Evolutionary conservation across 2,888 invertebrate species (phyloP), one percentile per base, ranked within the genome.

Genomic region (Habroteleia sp.): DNA sequence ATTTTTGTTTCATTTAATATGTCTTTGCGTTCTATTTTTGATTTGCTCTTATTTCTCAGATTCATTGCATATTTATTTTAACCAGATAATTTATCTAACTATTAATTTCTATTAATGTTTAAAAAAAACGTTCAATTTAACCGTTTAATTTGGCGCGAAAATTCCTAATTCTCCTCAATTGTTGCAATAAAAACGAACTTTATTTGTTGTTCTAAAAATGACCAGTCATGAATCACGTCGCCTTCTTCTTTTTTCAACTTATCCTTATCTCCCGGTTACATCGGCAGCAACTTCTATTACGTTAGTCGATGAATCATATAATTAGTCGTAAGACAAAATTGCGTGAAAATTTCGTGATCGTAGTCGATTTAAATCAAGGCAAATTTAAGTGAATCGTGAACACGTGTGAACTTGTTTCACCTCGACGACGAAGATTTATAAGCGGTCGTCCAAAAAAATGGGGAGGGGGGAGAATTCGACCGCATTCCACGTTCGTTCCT

Each of bases 291-390:
- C 48, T 52, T 37, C 11, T 25, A 17, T 29, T 63, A 42, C 33
- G 63, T 63, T 63, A 52, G 33, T 13, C 46, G 58, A 69, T 74
- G 69, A 74, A 74, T 74, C 69, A n/a, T n/a, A 74, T 54, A 69
- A 74, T 68, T 63, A 68, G 33, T 29, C 50, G 50, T 10, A 7
- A 37, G 39, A 66, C 37, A 66, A 35, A 16, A 58, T 46, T 54
- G 54, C 63, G 74, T 52, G 10, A 44, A 58, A 68, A 35, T 63
- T 52, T 54, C 39, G 20, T 10, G 46, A 39, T 31, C 29, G 8
- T 42, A 50, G 63, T 33, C 11, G 46, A 20, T 42, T 46, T 29
- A 25, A 65, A 56, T 65, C 42, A 39, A 44, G 50, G 37, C 54
- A 29, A 62, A 39, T 37, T 20, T 11, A 50, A 29, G 23, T 52